phyloP scores from a whole-genome alignment of 2,888 invertebrate genomes.

The Drosophila cognata region DNA sequence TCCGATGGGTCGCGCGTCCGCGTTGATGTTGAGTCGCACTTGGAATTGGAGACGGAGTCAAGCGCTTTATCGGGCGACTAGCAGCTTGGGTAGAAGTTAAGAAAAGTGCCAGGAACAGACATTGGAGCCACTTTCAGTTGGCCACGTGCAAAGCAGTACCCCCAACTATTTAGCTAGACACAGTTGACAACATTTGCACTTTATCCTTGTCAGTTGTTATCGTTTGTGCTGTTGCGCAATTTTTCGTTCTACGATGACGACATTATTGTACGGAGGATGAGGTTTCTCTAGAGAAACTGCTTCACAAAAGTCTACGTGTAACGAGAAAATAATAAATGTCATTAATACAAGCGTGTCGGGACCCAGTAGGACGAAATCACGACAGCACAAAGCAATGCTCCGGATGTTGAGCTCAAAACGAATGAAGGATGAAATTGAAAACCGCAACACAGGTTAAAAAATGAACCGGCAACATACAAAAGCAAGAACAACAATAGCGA shows the following conservation, averaged over 20 bases:
- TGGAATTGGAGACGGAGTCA: constrained; percentile 27
- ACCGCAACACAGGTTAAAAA: constrained; percentile 64
- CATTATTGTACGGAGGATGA: constrained; percentile 13
- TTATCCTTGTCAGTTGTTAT: constrained; percentile 79
- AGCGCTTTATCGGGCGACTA: constrained; percentile 62
- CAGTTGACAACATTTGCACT: constrained; percentile 76
- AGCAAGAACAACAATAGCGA: constrained; percentile 14
- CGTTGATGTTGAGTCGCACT: constrained; percentile 21
- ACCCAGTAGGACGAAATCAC: constrained; percentile 26
- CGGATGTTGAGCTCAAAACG: constrained; percentile 62
- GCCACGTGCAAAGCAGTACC: constrained; percentile 31
- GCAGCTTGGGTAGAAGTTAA: constrained; percentile 67
- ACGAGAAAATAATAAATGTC: constrained; percentile 84
- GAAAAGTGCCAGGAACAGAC: constrained; percentile 46
- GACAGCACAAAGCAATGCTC: constrained; percentile 38
- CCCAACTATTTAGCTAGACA: constrained; percentile 53
- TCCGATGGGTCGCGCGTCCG: constrained; percentile 17
- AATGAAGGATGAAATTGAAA: constrained; percentile 82
- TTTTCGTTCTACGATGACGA: constrained; percentile 51
- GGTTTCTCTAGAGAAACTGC: constrained; percentile 76
- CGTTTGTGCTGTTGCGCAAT: constrained; percentile 64
- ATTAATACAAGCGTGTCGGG: constrained; percentile 73
- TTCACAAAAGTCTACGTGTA: constrained; percentile 82
- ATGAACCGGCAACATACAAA: constrained; percentile 19
- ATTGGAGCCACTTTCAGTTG: constrained; percentile 19